Evolutionary conservation across 2,888 invertebrate genomes (phyloP).

Genomic region (Apoderus coryli): DNA sequence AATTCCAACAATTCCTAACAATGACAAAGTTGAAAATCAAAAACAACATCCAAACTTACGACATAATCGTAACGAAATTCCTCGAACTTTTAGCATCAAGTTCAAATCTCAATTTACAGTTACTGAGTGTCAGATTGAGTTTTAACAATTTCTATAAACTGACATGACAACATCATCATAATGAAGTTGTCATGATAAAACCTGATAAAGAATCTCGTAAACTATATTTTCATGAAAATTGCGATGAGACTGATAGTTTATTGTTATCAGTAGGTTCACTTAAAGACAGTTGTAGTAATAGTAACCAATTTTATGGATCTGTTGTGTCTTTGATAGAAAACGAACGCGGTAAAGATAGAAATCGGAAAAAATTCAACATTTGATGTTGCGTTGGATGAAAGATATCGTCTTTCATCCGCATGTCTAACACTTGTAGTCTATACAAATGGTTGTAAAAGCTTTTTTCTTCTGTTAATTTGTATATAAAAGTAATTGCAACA

Average conservation of each 20-base stretch:
- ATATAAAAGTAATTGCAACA: too few species aligned
- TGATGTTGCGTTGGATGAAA: conserved; percentile 33
- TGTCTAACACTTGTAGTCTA: too few species aligned
- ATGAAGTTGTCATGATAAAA: background rate
- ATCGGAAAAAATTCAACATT: conserved; percentile 27
- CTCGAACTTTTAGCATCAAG: conserved; percentile 71
- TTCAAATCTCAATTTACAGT: conserved; percentile 73
- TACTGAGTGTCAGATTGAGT: conserved; percentile 82
- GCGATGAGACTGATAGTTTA: background rate
- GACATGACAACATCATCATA: conserved; percentile 45
- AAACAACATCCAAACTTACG: conserved; percentile 49
- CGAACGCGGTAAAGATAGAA: too few species aligned
- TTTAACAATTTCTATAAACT: conserved; percentile 92
- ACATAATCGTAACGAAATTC: conserved; percentile 76
- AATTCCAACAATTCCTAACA: conserved; percentile 44
- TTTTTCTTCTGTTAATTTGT: too few species aligned
- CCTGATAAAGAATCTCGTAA: conserved; percentile 1
- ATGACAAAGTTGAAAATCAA: conserved; percentile 43
- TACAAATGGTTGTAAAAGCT: too few species aligned
- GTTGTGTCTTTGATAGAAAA: conserved; percentile 26
- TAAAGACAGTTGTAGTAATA: conserved; percentile 16
- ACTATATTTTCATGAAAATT: background rate
- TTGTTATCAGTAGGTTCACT: background rate
- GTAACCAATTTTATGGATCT: conserved; percentile 29
- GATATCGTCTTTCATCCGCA: too few species aligned